Evolutionary conservation across 2,113 vertebrate genomes (phyloP).

Genomic region (Myodes glareolus): DNA sequence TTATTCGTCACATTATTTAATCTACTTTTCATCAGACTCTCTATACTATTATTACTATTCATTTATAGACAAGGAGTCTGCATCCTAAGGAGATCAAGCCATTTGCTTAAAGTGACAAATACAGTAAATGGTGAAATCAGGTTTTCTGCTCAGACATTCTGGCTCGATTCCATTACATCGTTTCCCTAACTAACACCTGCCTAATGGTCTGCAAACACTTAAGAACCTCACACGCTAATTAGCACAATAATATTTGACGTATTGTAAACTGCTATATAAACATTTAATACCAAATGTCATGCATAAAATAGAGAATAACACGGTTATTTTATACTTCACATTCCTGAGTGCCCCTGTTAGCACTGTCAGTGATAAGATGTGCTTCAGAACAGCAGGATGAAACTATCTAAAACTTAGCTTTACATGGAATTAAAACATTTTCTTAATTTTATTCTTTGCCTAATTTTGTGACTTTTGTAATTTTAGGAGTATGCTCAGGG

Average conservation of each 20-base stretch:
- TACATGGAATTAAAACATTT: background rate
- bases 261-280: background rate
- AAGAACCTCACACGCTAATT: background rate
- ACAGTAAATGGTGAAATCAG: slow-evolving; percentile 1
- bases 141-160: background rate
- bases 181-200: background rate
- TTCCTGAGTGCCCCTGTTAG: background rate
- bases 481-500: background rate
- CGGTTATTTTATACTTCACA: background rate
- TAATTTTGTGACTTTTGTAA: slow-evolving; percentile 8
- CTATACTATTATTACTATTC: background rate
- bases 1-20: background rate
- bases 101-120: background rate
- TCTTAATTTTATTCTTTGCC: slow-evolving; percentile 31
- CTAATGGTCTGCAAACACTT: background rate
- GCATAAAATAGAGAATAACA: background rate
- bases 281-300: background rate
- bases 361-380: background rate
- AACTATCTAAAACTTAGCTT: background rate
- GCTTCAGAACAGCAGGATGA: background rate
- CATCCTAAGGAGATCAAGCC: background rate
- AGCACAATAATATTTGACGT: background rate
- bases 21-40: background rate
- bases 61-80: background rate
- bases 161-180: background rate